Evolutionary conservation across 2,797 vertebrate species (phyloP).

Genomic region (Chrysocyon brachyurus): DNA sequence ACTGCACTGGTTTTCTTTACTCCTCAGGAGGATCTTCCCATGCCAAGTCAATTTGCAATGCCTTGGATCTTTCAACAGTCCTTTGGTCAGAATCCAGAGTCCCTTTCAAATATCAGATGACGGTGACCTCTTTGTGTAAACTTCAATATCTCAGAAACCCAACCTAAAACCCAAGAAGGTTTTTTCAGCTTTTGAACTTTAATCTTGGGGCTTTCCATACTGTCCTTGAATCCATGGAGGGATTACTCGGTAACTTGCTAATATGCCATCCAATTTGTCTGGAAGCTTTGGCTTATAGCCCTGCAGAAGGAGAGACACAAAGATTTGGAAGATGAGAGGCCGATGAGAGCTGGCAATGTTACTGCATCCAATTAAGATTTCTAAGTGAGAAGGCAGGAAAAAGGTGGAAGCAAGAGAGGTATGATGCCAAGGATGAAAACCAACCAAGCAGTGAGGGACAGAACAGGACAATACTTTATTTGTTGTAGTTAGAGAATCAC

Average conservation of each 20-base stretch:
- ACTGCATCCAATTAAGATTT: slow-evolving; percentile 73
- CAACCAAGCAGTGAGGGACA: background rate
- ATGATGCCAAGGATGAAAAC: slow-evolving; percentile 68
- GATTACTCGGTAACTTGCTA: background rate
- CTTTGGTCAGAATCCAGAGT: slow-evolving; percentile 83
- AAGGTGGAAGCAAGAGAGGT: slow-evolving; percentile 26
- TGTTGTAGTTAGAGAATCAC: slow-evolving; percentile 52
- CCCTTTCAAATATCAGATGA: slow-evolving; percentile 80
- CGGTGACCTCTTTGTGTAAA: slow-evolving; percentile 70
- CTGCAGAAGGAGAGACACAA: background rate
- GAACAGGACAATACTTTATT: background rate
- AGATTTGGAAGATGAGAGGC: slow-evolving; percentile 41
- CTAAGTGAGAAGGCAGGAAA: slow-evolving; percentile 31
- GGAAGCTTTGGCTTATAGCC: background rate
- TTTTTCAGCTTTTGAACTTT: slow-evolving; percentile 62
- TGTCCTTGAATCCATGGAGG: background rate
- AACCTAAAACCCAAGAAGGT: slow-evolving; percentile 50
- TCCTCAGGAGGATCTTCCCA: slow-evolving; percentile 82
- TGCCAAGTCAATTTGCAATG: slow-evolving; percentile 88
- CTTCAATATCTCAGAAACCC: slow-evolving; percentile 62
- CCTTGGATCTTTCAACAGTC: slow-evolving; percentile 84
- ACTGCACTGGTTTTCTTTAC: slow-evolving; percentile 81
- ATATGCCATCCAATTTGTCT: slow-evolving; percentile 42
- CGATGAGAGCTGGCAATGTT: slow-evolving; percentile 29
- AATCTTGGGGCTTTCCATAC: background rate